Conservation (phyloP, 37 sponge, comb jelly and placozoan species). For the Cliona cf. orientalis region DNA sequence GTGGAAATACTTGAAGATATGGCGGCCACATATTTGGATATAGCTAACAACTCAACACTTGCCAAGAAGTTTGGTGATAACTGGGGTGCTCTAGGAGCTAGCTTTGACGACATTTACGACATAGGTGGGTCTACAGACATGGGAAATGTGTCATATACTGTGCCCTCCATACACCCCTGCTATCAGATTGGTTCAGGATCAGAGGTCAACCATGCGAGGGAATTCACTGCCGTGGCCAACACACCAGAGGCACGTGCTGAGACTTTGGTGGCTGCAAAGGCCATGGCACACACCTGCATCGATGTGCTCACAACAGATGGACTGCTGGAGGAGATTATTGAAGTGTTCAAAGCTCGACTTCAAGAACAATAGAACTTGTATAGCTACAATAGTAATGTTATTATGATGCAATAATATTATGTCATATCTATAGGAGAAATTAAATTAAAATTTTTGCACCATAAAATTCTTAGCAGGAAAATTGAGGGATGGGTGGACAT, state of each 20-base stretch:
- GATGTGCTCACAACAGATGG: slow-evolving; percentile 67
- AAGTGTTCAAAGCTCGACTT: neutral
- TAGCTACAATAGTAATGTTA: too few relatives aligned
- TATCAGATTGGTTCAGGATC: slow-evolving; percentile 64
- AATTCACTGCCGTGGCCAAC: slow-evolving; percentile 72
- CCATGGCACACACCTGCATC: slow-evolving; percentile 77
- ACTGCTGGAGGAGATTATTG: slow-evolving; percentile 17
- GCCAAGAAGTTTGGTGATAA: slow-evolving; percentile 49
- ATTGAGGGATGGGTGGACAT: too few relatives aligned
- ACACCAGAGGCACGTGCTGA: slow-evolving; percentile 48
- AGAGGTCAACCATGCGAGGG: slow-evolving; percentile 70
- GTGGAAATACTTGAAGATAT: slow-evolving; percentile 53
- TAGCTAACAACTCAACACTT: slow-evolving; percentile 54
- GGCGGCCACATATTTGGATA: slow-evolving; percentile 34
- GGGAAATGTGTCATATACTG: slow-evolving; percentile 87
- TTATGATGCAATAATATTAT: too few relatives aligned
- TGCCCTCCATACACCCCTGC: slow-evolving; percentile 86
- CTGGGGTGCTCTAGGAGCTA: neutral
- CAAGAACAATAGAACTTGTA: too few relatives aligned
- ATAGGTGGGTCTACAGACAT: slow-evolving; percentile 87
- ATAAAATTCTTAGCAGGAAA: neutral
- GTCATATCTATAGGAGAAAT: too few relatives aligned
- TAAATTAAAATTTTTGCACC: too few relatives aligned
- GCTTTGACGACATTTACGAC: neutral
- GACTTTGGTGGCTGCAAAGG: slow-evolving; percentile 76